Conservation (phyloP, 1,140 invertebrate genomes). For the Telenomus remus region DNA sequence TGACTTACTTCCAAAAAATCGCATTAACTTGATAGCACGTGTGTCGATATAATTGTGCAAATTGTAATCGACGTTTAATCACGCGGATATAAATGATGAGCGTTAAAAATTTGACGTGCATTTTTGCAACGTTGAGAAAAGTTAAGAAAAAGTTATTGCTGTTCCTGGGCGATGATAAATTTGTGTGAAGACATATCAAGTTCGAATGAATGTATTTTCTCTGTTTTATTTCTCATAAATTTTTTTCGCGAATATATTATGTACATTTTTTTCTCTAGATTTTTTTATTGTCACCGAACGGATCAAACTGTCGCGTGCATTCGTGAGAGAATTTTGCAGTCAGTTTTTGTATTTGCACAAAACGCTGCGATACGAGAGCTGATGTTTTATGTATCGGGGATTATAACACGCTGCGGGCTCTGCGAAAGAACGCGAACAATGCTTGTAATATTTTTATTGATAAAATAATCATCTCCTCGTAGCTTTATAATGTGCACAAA, state of each 20-base stretch:
- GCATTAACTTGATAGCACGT: neutral
- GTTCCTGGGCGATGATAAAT: no score
- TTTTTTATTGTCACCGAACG: no score
- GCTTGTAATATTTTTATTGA: conserved; percentile 9
- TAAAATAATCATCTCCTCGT: neutral
- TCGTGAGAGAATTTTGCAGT: neutral
- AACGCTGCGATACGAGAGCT: conserved; percentile 4
- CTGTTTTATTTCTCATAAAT: no score
- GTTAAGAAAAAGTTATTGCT: no score
- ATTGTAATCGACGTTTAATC: conserved; percentile 21
- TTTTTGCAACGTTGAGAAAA: no score
- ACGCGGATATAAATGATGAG: conserved; percentile 15
- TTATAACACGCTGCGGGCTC: neutral
- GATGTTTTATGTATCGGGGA: conserved; percentile 9
- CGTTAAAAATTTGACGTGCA: no score
- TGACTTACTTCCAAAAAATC: conserved; percentile 4
- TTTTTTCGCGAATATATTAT: no score
- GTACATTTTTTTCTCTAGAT: no score
- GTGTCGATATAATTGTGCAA: neutral
- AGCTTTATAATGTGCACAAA: no score
- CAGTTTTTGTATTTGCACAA: neutral
- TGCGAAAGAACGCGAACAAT: neutral
- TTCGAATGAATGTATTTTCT: no score
- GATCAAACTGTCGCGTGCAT: no score
- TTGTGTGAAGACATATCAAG: no score